Evolutionary conservation across 2,888 invertebrate genomes (phyloP).

Genomic region (Himalopsyche japonica): DNA sequence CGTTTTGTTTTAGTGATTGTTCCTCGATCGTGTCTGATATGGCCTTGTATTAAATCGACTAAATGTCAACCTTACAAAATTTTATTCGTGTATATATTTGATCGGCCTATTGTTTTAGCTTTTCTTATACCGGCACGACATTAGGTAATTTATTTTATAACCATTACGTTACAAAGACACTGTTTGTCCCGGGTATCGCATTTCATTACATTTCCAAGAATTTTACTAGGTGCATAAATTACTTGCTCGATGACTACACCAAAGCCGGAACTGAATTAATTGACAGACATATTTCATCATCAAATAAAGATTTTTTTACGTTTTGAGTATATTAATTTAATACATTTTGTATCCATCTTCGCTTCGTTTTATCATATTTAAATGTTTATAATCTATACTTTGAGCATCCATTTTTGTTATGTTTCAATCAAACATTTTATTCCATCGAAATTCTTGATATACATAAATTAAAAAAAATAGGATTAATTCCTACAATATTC

Average conservation of each 20-base stretch:
- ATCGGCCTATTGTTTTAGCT: background rate
- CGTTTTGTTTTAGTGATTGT: background rate
- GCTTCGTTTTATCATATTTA: no score
- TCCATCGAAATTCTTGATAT: no score
- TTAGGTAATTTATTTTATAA: background rate
- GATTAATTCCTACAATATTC: no score
- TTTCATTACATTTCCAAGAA: background rate
- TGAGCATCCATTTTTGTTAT: no score
- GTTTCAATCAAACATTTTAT: no score
- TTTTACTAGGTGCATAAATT: background rate
- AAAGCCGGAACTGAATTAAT: background rate
- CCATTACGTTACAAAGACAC: background rate
- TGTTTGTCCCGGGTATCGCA: background rate
- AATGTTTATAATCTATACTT: no score
- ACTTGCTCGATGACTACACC: background rate
- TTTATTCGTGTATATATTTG: background rate
- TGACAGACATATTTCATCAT: no score
- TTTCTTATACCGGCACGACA: background rate
- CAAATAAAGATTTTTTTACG: no score
- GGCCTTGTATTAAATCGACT: background rate
- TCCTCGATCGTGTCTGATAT: background rate
- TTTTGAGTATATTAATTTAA: no score
- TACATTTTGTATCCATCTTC: no score
- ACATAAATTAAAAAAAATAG: no score
- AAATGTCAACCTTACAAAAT: background rate